phyloP scores from a whole-genome alignment of 1,140 invertebrate species.

The Drosophila paulistorum region DNA sequence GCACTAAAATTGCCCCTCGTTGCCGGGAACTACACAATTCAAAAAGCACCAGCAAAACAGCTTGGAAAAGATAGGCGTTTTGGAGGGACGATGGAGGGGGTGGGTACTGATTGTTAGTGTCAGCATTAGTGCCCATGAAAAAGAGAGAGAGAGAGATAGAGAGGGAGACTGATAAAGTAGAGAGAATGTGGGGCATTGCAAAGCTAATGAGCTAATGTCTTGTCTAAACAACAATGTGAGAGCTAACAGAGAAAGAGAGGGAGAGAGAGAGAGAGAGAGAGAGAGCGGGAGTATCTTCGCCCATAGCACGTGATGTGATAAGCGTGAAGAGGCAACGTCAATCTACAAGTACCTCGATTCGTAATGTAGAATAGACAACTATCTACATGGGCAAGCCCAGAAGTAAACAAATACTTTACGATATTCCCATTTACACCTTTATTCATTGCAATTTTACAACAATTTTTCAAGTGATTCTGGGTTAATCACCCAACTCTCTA shows the following conservation, averaged over 20 bases:
- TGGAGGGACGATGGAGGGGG: background rate
- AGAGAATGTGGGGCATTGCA: background rate
- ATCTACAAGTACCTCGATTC: background rate
- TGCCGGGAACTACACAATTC: constrained; percentile 4
- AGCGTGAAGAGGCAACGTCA: constrained; percentile 1
- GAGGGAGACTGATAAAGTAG: background rate
- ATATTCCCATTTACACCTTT: background rate
- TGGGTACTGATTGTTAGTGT: background rate
- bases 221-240: too few relatives aligned
- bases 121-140: background rate
- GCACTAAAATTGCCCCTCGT: constrained; percentile 45
- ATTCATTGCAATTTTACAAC: background rate
- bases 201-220: background rate
- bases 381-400: background rate
- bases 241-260: too few relatives aligned
- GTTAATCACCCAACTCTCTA: constrained; percentile 12
- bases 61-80: background rate
- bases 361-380: background rate
- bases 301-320: constrained; percentile 8
- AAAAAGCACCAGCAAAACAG: constrained; percentile 17
- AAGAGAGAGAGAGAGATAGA: background rate
- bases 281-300: background rate
- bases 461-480: background rate
- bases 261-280: too few relatives aligned
- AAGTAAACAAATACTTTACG: background rate